phyloP scores from a whole-genome alignment of 2,797 vertebrate genomes.

The Melanotaenia nigrans region DNA sequence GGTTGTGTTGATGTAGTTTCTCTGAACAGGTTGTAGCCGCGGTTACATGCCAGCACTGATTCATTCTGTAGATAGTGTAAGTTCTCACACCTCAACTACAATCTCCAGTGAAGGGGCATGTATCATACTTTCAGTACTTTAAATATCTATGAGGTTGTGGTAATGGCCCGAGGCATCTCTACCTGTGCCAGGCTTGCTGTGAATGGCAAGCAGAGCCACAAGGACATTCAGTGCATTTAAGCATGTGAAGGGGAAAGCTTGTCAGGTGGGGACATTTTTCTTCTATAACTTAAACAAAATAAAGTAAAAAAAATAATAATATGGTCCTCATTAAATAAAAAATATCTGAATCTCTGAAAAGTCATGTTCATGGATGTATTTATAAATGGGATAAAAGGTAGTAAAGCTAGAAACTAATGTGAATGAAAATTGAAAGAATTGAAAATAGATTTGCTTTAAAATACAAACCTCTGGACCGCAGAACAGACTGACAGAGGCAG shows the following conservation, averaged over 20 bases:
- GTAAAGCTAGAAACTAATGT: no score
- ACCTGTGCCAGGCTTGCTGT: conserved; percentile 38
- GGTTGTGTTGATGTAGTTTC: conserved; percentile 13
- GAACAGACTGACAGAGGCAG: not conserved
- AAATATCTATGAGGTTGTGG: conserved; percentile 45
- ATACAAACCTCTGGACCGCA: not conserved
- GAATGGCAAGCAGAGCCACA: conserved; percentile 48
- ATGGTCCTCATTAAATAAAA: no score
- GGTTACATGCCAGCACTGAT: conserved; percentile 8
- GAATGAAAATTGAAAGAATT: not conserved
- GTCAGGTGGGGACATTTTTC: conserved; percentile 1
- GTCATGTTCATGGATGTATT: no score
- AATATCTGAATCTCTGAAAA: not conserved
- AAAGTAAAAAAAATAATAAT: not conserved
- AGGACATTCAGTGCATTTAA: conserved; percentile 37
- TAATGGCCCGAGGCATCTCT: conserved; percentile 48
- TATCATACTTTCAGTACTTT: conserved; percentile 52
- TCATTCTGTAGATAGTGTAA: conserved; percentile 30
- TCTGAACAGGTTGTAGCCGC: not conserved
- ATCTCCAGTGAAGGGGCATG: conserved; percentile 26
- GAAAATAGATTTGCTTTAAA: not conserved
- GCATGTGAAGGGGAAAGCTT: not conserved
- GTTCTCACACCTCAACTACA: conserved; percentile 33
- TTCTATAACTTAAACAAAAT: conserved; percentile 9
- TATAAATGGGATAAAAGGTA: no score